Conservation (phyloP, 2,888 invertebrate species). For the Calameuta filiformis region DNA sequence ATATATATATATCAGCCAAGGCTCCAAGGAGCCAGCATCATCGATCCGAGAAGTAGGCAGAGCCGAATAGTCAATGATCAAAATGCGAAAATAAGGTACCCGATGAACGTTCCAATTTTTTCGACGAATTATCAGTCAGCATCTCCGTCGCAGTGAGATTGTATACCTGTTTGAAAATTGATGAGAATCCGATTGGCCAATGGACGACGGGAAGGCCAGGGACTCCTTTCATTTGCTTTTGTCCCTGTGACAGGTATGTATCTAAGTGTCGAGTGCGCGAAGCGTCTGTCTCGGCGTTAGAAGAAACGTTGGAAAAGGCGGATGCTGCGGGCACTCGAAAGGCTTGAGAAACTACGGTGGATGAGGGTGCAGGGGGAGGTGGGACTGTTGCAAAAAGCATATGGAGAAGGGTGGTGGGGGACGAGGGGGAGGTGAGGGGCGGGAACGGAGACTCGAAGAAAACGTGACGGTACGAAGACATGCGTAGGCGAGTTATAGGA, state of each 20-base stretch:
- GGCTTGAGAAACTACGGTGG: neutral
- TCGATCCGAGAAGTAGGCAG: neutral
- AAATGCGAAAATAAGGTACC: too few species aligned
- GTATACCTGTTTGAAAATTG: neutral
- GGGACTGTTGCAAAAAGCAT: neutral
- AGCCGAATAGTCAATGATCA: neutral
- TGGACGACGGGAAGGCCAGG: neutral
- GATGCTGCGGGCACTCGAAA: neutral
- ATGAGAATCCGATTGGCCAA: neutral
- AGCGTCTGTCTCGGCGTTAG: neutral
- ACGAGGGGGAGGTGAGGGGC: too few species aligned
- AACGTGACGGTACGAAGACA: neutral
- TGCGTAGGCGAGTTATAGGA: neutral
- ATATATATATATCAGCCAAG: neutral
- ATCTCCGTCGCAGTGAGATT: neutral
- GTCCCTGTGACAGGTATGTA: neutral
- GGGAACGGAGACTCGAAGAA: neutral
- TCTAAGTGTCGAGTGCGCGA: neutral
- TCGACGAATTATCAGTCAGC: neutral
- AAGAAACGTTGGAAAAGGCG: neutral
- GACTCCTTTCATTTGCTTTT: neutral
- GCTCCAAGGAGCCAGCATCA: neutral
- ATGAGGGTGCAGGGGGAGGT: neutral
- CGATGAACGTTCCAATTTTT: too few species aligned
- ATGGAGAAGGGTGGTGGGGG: neutral